Evolutionary conservation across 1,140 invertebrate genomes (phyloP).

Genomic region (Medauroidea extradentata): DNA sequence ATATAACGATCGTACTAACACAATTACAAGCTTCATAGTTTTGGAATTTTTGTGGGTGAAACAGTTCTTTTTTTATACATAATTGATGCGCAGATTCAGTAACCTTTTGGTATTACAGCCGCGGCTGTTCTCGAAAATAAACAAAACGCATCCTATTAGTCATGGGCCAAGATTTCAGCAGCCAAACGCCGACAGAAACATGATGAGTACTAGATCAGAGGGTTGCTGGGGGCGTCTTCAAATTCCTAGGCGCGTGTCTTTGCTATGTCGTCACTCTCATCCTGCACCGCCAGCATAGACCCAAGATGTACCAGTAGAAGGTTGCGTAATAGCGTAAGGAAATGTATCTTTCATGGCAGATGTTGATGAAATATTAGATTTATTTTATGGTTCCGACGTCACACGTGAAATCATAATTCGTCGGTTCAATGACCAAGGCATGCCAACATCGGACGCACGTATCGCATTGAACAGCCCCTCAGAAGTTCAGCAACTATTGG

Average conservation of each 20-base stretch:
- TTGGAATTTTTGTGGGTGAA: too few species aligned
- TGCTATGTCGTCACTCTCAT: not conserved
- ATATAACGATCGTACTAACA: too few species aligned
- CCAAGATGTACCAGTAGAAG: conserved; percentile 42
- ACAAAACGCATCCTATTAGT: conserved; percentile 1
- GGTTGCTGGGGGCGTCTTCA: conserved; percentile 3
- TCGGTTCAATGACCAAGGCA: conserved; percentile 76
- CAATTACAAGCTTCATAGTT: too few species aligned
- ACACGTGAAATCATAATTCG: conserved; percentile 72
- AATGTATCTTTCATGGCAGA: conserved; percentile 84
- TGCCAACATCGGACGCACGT: conserved; percentile 83
- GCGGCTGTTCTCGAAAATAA: too few species aligned
- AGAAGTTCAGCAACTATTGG: conserved; percentile 72
- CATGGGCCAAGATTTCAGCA: too few species aligned
- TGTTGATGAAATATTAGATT: conserved; percentile 81
- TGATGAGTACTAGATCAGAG: not conserved
- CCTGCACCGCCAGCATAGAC: not conserved
- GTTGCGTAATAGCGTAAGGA: conserved; percentile 73
- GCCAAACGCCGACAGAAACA: not conserved
- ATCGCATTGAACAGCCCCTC: conserved; percentile 71
- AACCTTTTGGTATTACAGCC: too few species aligned
- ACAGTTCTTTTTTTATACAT: too few species aligned
- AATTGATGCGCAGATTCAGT: too few species aligned
- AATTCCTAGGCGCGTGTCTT: not conserved
- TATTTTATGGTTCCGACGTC: conserved; percentile 73